Conservation (phyloP, 2,888 invertebrate genomes). For the Drosophila quasianomalipes region DNA sequence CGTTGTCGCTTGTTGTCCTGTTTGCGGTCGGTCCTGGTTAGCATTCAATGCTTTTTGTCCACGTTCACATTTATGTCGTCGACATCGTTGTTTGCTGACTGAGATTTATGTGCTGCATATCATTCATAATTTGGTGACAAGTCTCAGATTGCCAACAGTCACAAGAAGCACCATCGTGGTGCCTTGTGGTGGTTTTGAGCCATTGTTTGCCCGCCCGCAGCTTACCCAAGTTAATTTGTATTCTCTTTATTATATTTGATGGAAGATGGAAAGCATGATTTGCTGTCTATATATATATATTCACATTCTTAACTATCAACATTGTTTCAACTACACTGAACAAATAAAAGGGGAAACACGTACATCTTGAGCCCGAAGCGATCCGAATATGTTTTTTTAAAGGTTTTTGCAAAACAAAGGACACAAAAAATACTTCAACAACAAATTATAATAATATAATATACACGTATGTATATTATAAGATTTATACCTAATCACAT, state of each 20-base stretch:
- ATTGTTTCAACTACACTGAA: background rate
- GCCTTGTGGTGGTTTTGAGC: constrained; percentile 17
- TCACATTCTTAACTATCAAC: background rate
- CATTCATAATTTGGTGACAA: constrained; percentile 81
- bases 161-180: constrained; percentile 16
- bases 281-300: constrained; percentile 26
- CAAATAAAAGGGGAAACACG: constrained; percentile 1
- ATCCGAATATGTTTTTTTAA: background rate
- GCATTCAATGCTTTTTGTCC: constrained; percentile 49
- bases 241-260: constrained; percentile 69
- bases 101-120: constrained; percentile 79
- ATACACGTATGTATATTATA: too few relatives aligned
- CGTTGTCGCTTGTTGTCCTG: constrained; percentile 13
- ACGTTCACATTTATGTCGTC: constrained; percentile 36
- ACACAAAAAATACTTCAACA: background rate
- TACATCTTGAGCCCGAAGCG: background rate
- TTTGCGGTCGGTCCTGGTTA: constrained; percentile 42
- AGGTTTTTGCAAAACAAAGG: background rate
- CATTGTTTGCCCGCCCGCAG: constrained; percentile 40
- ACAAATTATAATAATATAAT: background rate
- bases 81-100: constrained; percentile 70
- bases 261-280: constrained; percentile 50
- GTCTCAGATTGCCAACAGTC: constrained; percentile 68
- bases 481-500: too few relatives aligned
- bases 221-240: constrained; percentile 74